Base-by-base conservation (phyloP, 2,113 vertebrate species). In the Phylloscopus trochilus region DNA sequence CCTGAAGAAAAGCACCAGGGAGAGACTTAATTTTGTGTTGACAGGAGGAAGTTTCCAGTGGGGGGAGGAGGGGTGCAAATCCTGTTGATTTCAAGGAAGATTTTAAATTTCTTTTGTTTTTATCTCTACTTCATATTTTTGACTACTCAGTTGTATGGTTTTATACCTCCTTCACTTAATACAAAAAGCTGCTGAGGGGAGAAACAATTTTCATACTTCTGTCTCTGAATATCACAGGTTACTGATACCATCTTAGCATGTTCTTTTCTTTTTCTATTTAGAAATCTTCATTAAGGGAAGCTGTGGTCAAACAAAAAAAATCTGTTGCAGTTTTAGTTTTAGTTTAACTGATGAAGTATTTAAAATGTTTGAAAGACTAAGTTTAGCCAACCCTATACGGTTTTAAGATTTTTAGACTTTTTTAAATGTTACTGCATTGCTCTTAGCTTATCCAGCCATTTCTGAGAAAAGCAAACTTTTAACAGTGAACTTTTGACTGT, bases 51-150 rank as follows among this genome's bases (percentile, higher is more conserved):
- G 12, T 56, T 68, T 68, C 73, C 2, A 3, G 20, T 6, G 6
- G 3, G 27, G 4, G 9, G 1, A 33, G 10, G 15, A 39, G 8
- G 6, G 8, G 0, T 1, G 4, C 6, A 89, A 89, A 24, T 6
- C 10, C 11, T 67, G 6, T 26, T 82, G 6, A 69, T 49, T 88
- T 73, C 15, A 58, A 46, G 19, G 11, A 79, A 53, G 7, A 56
- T 37, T 76, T 83, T 22, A 1, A 41, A 27, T 69, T 86, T 49
- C 2, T 77, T 49, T n/a, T 37, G 12, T 56, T 68, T 76, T 88
- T 62, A 35, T n/a, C 81, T 86, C 51, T 73, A 17, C 22, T 62
- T 69, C 30, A 49, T 7, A n/a, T 4, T 43, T 89, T 46, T 39
- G 12, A 30, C 27, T 43, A 8, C 56, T 73, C 14, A 19, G 6